phyloP scores from a whole-genome alignment of 2,797 vertebrate species.

The Pseudochirops cupreus region DNA sequence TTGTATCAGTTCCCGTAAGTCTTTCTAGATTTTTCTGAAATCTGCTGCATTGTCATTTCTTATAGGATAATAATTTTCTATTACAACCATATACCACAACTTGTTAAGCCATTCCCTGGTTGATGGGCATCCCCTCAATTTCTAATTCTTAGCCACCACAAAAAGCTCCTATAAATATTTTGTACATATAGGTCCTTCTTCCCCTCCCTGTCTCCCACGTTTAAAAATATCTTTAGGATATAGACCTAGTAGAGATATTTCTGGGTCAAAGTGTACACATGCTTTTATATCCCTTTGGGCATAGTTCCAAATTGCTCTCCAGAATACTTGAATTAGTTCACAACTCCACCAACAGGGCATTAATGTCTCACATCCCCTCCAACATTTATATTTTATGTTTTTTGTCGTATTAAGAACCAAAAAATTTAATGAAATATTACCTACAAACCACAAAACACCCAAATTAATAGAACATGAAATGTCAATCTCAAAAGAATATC shows the following conservation, averaged over 20 bases:
- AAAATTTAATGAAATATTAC: neutral
- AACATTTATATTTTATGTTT: neutral
- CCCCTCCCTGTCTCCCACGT: too few species aligned
- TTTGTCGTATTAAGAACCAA: neutral
- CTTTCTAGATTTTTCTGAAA: neutral
- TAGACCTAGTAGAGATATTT: neutral
- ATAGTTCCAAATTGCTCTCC: neutral
- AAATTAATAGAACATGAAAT: neutral
- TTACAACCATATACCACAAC: neutral
- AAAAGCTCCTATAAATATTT: too few species aligned
- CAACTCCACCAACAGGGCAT: neutral
- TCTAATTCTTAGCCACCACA: neutral
- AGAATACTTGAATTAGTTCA: neutral
- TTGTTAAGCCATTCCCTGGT: neutral
- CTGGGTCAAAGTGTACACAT: neutral
- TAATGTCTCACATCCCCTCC: neutral
- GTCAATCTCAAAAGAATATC: neutral
- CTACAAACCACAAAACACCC: neutral
- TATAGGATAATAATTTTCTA: neutral
- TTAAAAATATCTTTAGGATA: neutral
- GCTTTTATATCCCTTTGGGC: neutral
- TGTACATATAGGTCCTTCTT: neutral
- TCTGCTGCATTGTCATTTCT: neutral
- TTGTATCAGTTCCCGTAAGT: neutral
- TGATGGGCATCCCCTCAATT: neutral